These are phyloP conservation scores for Tinea trinotella DNA, from an alignment of 2,888 invertebrate species.

Conservation along the genomic window DNA sequence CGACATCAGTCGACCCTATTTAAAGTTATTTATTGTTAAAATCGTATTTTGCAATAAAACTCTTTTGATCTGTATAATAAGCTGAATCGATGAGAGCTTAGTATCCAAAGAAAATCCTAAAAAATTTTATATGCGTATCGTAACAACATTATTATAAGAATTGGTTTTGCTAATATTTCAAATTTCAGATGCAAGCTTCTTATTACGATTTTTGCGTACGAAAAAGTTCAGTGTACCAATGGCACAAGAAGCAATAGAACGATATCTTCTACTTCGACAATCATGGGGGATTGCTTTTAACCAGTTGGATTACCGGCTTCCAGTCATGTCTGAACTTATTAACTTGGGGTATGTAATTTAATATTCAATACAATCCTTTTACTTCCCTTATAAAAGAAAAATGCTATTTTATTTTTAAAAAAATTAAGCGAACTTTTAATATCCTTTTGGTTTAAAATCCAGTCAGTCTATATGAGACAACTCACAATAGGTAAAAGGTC, in stretches of 20 bases:
- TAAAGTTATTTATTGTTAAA: too few relatives aligned
- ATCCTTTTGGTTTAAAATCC: too few relatives aligned
- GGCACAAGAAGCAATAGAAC: slow-evolving; percentile 83
- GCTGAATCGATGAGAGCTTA: too few relatives aligned
- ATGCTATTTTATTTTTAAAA: too few relatives aligned
- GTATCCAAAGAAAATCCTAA: not conserved
- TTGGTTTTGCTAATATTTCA: not conserved
- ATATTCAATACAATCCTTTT: too few relatives aligned
- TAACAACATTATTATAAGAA: not conserved
- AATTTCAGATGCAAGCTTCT: slow-evolving; percentile 75
- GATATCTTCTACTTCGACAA: slow-evolving; percentile 83
- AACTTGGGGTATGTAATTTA: slow-evolving; percentile 71
- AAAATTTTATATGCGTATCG: not conserved
- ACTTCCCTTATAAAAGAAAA: too few relatives aligned
- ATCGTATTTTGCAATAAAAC: too few relatives aligned
- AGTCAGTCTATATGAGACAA: too few relatives aligned
- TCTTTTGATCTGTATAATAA: too few relatives aligned
- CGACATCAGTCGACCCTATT: too few relatives aligned
- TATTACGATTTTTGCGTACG: slow-evolving; percentile 83
- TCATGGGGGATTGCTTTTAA: slow-evolving; percentile 83
- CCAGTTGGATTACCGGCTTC: slow-evolving; percentile 79
- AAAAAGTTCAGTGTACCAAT: slow-evolving; percentile 86
- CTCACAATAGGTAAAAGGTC: too few relatives aligned
- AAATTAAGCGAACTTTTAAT: too few relatives aligned
- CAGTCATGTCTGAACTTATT: slow-evolving; percentile 79